These are phyloP conservation scores for Gasterosteus nipponicus DNA, from an alignment of 2,113 vertebrate genomes.

Conservation along the genomic window DNA sequence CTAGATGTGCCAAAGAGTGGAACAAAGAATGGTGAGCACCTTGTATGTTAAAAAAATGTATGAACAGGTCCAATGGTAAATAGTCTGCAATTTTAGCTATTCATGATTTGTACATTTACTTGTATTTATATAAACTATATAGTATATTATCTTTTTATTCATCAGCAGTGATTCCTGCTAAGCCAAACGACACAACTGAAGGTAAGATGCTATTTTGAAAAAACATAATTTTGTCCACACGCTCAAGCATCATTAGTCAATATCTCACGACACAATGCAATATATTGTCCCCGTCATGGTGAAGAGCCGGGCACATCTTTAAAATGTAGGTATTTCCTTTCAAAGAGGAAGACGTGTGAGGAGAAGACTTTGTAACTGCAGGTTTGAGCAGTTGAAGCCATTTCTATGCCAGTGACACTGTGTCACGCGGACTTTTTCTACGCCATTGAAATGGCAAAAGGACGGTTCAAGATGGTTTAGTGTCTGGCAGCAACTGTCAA, in stretches of 20 bases:
- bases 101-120: neutral
- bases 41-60: neutral
- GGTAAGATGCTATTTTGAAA: conserved; percentile 37
- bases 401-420: neutral
- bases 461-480: neutral
- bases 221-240: neutral
- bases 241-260: neutral
- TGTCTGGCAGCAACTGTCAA: conserved; percentile 9
- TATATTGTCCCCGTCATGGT: neutral
- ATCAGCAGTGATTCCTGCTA: conserved; percentile 42
- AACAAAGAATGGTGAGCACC: conserved; percentile 49
- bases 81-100: neutral
- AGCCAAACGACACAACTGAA: conserved; percentile 33
- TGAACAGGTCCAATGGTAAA: neutral
- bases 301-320: neutral
- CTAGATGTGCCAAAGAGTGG: conserved; percentile 22
- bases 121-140: neutral
- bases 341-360: neutral
- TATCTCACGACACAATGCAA: neutral
- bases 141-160: conserved; percentile 20
- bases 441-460: neutral
- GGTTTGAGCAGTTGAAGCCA: neutral
- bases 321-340: neutral
- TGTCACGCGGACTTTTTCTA: neutral
- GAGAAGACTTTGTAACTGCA: neutral